Evolutionary conservation across 2,888 invertebrate genomes (phyloP).

Genomic region (Ypsolopha scabrella): DNA sequence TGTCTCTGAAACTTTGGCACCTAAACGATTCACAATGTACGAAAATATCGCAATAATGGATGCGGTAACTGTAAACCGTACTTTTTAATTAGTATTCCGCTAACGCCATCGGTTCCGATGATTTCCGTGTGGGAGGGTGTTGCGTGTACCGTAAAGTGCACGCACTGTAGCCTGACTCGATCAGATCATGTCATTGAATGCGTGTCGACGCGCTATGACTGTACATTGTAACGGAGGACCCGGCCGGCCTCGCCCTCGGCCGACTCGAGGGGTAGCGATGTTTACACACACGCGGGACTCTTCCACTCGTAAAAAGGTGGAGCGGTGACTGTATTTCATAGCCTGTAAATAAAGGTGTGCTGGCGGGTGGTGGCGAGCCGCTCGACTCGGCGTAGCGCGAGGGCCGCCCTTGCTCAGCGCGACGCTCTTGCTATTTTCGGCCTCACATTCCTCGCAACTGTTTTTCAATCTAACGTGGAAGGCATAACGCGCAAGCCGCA

Average conservation of each 20-base stretch:
- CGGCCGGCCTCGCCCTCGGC: constrained; percentile 21
- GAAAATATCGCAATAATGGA: background rate
- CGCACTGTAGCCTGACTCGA: background rate
- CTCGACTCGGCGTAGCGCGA: constrained; percentile 33
- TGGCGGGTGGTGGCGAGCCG: constrained; percentile 20
- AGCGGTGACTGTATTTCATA: constrained; percentile 37
- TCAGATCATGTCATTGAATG: background rate
- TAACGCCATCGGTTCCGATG: background rate
- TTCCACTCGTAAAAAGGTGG: constrained; percentile 41
- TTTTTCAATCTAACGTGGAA: constrained; percentile 68
- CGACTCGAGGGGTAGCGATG: constrained; percentile 23
- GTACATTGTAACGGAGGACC: background rate
- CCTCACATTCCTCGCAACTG: constrained; percentile 64
- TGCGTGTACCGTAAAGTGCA: no score
- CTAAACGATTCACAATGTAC: background rate
- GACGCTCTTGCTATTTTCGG: constrained; percentile 66
- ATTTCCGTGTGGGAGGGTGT: background rate
- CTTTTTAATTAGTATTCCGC: background rate
- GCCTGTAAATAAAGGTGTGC: constrained; percentile 58
- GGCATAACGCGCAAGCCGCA: constrained; percentile 58
- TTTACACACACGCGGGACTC: constrained; percentile 28
- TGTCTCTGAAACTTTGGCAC: background rate
- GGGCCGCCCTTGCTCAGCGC: constrained; percentile 62
- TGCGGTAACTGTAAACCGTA: background rate
- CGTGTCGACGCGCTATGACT: background rate